Evolutionary conservation across 2,797 vertebrate species (phyloP), one percentile per base, ranked within the genome.

Genomic region (Sciurus carolinensis): DNA sequence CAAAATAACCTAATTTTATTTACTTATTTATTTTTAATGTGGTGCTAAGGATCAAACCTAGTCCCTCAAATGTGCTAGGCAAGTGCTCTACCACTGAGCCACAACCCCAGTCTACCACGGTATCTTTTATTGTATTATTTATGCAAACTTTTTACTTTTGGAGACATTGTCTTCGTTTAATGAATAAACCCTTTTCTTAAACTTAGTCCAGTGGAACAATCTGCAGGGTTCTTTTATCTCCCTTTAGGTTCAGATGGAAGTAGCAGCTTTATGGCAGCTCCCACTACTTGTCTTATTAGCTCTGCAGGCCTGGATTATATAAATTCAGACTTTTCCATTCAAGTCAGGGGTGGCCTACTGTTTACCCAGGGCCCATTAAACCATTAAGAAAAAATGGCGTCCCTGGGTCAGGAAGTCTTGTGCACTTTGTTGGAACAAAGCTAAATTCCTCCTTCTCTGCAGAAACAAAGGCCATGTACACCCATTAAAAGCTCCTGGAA

Each of bases 371-470:
- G 54, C 86, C 95, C 96, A 96, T 97, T 96, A 96, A 91, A 89
- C 80, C 94, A 98, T 97, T 98, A 97, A 94, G 94, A 36, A 76
- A 86, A 94, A 71, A 81, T 1, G 47, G 15, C 66, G 77, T 80
- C 90, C 22, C 30, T 17, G 44, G 79, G 15, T 71, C 57, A 64
- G 80, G 80, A 71, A 71, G 50, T 36, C 83, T 47, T 75, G 28
- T 59, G 79, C 47, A 95, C 90, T 97, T 96, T 64, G 79, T 69
- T 91, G 82, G 57, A 79, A 57, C 1, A 15, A 83, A 95, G 73
- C 72, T 92, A 72, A 93, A 91, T 96, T 94, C 66, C 87, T 94
- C 92, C 89, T 67, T 36, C 80, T 84, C 76, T 30, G 7, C 69
- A 67, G 72, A 95, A 96, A 75, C 66, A 52, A 90, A 92, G 57